Conservation (phyloP, 2,888 invertebrate species). For the Sympetrum striolatum region DNA sequence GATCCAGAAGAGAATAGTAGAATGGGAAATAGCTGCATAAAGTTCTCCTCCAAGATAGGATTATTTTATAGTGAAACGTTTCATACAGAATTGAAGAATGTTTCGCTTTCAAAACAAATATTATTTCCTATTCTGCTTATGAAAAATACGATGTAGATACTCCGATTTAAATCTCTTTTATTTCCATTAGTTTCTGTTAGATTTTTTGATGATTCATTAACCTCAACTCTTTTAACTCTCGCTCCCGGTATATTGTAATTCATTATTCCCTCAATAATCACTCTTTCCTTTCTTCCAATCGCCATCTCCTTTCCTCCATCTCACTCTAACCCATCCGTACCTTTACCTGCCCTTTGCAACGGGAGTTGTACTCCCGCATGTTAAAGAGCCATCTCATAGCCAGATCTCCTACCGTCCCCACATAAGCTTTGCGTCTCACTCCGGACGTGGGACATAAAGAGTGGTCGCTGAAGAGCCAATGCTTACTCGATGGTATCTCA, state of each 20-base stretch:
- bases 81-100: too few relatives aligned
- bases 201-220: not conserved
- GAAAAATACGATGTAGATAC: too few relatives aligned
- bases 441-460: constrained; percentile 23
- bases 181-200: not conserved
- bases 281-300: not conserved
- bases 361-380: not conserved
- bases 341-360: not conserved
- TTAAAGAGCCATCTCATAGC: not conserved
- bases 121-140: too few relatives aligned
- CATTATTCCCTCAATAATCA: not conserved
- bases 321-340: not conserved
- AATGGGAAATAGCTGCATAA: too few relatives aligned
- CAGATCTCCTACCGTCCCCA: constrained; percentile 15
- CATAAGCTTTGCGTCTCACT: constrained; percentile 23
- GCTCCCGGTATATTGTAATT: too few relatives aligned
- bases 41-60: too few relatives aligned
- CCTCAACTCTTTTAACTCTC: not conserved
- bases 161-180: not conserved
- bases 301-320: not conserved
- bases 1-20: too few relatives aligned
- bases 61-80: too few relatives aligned
- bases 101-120: too few relatives aligned
- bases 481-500: constrained; percentile 15
- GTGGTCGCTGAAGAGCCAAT: constrained; percentile 2